These are phyloP conservation scores for Alsophila aescularia DNA, from an alignment of 2,888 invertebrate species.

Conservation along the genomic window DNA sequence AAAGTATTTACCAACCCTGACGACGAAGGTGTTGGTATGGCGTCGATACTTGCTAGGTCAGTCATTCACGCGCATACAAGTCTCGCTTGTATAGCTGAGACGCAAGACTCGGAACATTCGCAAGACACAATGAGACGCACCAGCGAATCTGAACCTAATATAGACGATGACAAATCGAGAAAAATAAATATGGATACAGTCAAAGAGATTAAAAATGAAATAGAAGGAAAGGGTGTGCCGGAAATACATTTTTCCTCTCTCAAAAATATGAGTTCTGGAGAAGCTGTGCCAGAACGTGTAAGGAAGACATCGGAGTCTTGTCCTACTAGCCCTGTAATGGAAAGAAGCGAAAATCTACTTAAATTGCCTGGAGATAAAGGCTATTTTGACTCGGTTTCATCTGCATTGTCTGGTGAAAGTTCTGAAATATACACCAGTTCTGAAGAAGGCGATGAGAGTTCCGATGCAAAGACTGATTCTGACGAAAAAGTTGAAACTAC, in stretches of 20 bases:
- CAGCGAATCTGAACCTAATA: slow-evolving; percentile 72
- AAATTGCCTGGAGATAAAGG: slow-evolving; percentile 66
- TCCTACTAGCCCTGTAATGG: slow-evolving; percentile 69
- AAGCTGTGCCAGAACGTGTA: slow-evolving; percentile 41
- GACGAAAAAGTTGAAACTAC: slow-evolving; percentile 81
- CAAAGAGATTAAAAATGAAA: slow-evolving; percentile 33
- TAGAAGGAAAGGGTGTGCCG: slow-evolving; percentile 48
- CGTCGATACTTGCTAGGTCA: slow-evolving; percentile 87
- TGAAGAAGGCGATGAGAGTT: slow-evolving; percentile 78
- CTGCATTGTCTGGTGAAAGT: slow-evolving; percentile 74
- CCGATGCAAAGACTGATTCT: slow-evolving; percentile 75
- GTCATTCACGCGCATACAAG: slow-evolving; percentile 85
- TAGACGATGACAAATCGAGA: slow-evolving; percentile 58
- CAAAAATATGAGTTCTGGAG: slow-evolving; percentile 63
- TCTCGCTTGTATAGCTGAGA: slow-evolving; percentile 84
- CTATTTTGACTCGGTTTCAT: slow-evolving; percentile 74
- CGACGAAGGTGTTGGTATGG: slow-evolving; percentile 86
- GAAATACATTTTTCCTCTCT: slow-evolving; percentile 71
- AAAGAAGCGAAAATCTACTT: slow-evolving; percentile 66
- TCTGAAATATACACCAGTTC: slow-evolving; percentile 70
- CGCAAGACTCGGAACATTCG: slow-evolving; percentile 77
- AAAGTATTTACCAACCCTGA: slow-evolving; percentile 63
- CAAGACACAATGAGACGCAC: slow-evolving; percentile 62
- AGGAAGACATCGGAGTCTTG: slow-evolving; percentile 76
- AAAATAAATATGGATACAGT: slow-evolving; percentile 28